Evolutionary conservation across 2,113 vertebrate species (phyloP), one percentile per base, ranked within the genome.

Genomic region (Recurvirostra avosetta): DNA sequence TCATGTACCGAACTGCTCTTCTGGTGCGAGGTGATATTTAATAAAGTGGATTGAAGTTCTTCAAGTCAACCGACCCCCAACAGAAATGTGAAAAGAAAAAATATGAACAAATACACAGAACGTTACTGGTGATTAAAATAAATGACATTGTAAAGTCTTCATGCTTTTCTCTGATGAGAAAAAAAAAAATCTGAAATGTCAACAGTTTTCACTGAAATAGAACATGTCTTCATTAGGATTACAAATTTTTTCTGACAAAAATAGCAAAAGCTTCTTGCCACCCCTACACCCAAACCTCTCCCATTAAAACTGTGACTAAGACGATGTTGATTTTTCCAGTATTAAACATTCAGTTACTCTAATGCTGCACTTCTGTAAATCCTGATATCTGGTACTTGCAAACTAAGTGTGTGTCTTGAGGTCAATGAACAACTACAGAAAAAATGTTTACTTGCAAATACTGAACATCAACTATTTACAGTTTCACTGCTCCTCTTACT

Each of bases 401-500:
- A 97, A 97, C 94, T 86, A 96, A 92, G 89, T 95, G 97, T 89
- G 74, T 98, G 95, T 97, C 98, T 97, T 98, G 98, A 97, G 96
- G 95, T 97, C 96, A 98, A 98, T 97, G 87, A 96, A 98, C 90
- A 98, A 97, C 98, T 98, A 97, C 97, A 98, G 90, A 92, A 88
- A 95, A 95, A 97, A 95, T 96, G 97, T 98, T 97, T 98, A 98
- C 97, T 98, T 98, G 98, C 97, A 99, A 99, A 99, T 99, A 99
- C 98, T 98, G 98, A 98, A 99, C 98, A 98, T 98, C 98, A 98
- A 99, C 96, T 99, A 99, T 99, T 98, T 99, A 99, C 98, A 99
- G 97, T 98, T 98, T 98, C 97, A 98, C 97, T 98, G 98, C 98
- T 98, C 97, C 95, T 98, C 97, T 96, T 88, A 97, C 98, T 98